phyloP scores from a whole-genome alignment of 53 echinoderm and acorn worm genomes.

The Crossaster papposus region DNA sequence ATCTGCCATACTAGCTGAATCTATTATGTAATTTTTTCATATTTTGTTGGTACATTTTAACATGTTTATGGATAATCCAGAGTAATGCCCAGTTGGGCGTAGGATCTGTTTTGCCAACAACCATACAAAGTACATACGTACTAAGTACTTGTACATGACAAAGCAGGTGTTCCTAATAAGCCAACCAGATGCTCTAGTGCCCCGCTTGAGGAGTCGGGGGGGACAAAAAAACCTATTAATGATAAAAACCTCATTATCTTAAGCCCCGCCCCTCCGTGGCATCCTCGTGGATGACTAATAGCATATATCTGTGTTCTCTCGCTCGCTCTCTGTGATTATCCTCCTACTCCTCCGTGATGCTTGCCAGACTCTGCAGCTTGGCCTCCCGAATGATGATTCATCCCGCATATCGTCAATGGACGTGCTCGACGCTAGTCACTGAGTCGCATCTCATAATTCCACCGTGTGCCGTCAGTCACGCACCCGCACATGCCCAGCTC shows the following conservation, averaged over 20 bases:
- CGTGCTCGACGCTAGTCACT: constrained; percentile 33
- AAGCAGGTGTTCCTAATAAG: constrained; percentile 7
- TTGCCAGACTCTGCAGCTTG: constrained; percentile 21
- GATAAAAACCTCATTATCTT: constrained; percentile 52
- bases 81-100: no score
- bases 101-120: no score
- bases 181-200: constrained; percentile 14
- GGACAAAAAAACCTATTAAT: constrained; percentile 43
- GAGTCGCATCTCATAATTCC: constrained; percentile 46
- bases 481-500: background rate
- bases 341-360: background rate
- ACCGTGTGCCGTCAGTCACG: constrained; percentile 15
- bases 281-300: constrained; percentile 55
- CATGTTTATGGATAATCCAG: no score
- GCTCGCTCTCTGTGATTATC: background rate
- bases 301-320: constrained; percentile 1
- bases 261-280: constrained; percentile 36
- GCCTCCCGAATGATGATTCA: constrained; percentile 46
- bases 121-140: background rate
- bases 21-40: no score
- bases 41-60: no score
- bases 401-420: constrained; percentile 55
- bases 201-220: background rate
- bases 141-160: background rate
- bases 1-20: no score